These are phyloP conservation scores for Alcis repandata DNA, from an alignment of 2,888 invertebrate genomes.

Conservation along the genomic window DNA sequence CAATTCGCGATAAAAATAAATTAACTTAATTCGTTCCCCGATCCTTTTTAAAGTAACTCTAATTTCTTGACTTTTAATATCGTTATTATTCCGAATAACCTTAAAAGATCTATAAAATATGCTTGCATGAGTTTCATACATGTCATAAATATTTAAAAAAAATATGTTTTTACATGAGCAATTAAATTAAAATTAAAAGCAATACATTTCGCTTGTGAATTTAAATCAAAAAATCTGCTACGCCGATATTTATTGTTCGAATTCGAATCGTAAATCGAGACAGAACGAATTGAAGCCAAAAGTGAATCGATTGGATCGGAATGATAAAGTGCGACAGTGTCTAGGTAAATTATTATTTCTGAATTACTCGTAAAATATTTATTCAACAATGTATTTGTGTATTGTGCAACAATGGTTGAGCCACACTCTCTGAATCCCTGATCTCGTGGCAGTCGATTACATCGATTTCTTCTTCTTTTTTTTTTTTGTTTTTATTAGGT, in stretches of 20 bases:
- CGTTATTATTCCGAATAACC: background rate
- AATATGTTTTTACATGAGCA: conserved; percentile 17
- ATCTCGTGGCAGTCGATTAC: no score
- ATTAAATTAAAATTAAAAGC: conserved; percentile 43
- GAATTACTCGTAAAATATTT: conserved; percentile 1
- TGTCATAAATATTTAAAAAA: conserved; percentile 21
- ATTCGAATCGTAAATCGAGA: conserved; percentile 69
- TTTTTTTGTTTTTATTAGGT: no score
- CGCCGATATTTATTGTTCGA: conserved; percentile 59
- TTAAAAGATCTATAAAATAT: conserved; percentile 6
- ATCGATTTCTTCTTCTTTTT: no score
- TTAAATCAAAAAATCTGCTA: conserved; percentile 57
- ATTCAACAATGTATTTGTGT: background rate
- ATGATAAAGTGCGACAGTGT: conserved; percentile 8
- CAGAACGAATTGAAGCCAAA: conserved; percentile 70
- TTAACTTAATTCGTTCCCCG: no score
- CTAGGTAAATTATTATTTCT: background rate
- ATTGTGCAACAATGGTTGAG: no score
- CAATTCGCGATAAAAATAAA: no score
- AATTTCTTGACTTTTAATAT: background rate
- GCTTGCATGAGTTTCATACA: background rate
- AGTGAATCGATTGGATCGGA: conserved; percentile 59
- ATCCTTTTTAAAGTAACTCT: background rate
- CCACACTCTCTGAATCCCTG: no score
- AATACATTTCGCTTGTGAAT: conserved; percentile 32